A percentile compares a stretch with the other conserved stretches of the same genome.
phyloP scores from a whole-genome alignment of 2,113 vertebrate species.

The Siniperca chuatsi region DNA sequence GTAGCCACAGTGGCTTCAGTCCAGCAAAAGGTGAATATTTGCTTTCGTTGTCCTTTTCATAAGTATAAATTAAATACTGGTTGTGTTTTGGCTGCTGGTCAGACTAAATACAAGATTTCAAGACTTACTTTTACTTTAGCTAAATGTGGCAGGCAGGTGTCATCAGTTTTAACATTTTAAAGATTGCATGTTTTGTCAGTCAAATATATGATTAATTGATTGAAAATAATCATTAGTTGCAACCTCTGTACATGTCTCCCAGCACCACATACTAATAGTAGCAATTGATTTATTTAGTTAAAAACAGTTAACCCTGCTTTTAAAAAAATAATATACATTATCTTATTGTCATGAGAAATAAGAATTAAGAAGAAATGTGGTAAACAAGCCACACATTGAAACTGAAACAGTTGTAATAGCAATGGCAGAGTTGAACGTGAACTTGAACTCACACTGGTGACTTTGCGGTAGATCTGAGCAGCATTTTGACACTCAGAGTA shows the following conservation, averaged over 20 bases:
- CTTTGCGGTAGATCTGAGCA: conserved; percentile 99
- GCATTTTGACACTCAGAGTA: conserved; percentile 99
- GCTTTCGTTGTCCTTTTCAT: not conserved
- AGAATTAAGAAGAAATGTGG: not conserved
- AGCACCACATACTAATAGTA: not conserved
- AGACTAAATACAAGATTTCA: not conserved
- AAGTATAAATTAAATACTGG: not conserved
- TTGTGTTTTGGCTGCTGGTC: not conserved
- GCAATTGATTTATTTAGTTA: not conserved
- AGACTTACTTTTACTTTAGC: not conserved
- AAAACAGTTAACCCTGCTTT: not conserved
- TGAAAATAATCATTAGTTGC: not conserved
- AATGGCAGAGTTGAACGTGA: not conserved
- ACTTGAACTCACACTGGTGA: conserved; percentile 93
- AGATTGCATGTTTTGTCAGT: not conserved
- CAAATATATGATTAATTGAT: not conserved
- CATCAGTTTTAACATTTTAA: not conserved
- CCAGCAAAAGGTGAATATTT: not conserved
- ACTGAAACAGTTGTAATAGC: no score
- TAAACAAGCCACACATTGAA: not conserved
- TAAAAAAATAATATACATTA: not conserved
- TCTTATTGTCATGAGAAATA: not conserved
- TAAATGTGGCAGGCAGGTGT: not conserved
- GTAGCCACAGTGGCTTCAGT: not conserved
- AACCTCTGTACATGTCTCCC: not conserved